Conservation (phyloP, 2,888 invertebrate species). For the Pterostichus niger region DNA sequence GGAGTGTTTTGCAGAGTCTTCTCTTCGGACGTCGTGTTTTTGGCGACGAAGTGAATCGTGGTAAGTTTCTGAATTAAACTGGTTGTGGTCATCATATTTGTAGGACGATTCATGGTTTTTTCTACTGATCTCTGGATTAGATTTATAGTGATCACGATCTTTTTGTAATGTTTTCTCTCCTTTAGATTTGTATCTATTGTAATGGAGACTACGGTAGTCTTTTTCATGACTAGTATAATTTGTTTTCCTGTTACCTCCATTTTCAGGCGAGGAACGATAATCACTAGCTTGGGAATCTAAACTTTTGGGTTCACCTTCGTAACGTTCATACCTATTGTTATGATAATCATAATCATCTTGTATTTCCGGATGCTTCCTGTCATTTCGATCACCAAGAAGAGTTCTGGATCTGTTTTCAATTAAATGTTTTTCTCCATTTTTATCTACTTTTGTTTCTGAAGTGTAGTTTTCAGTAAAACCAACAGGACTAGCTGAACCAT, state of each 20-base stretch:
- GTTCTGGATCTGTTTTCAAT: slow-evolving; percentile 76
- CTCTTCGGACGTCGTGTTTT: slow-evolving; percentile 74
- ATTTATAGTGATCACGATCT: slow-evolving; percentile 80
- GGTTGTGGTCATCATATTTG: slow-evolving; percentile 77
- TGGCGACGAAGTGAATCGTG: slow-evolving; percentile 83
- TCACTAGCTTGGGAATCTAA: slow-evolving; percentile 83
- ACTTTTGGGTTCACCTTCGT: slow-evolving; percentile 84
- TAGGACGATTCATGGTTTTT: slow-evolving; percentile 77
- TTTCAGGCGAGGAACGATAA: slow-evolving; percentile 81
- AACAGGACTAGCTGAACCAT: slow-evolving; percentile 79
- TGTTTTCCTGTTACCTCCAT: slow-evolving; percentile 71
- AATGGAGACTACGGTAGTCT: slow-evolving; percentile 70
- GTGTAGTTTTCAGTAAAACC: slow-evolving; percentile 79
- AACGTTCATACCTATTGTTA: slow-evolving; percentile 71
- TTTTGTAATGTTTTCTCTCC: slow-evolving; percentile 73
- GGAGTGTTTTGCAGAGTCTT: slow-evolving; percentile 73
- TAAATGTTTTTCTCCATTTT: slow-evolving; percentile 76
- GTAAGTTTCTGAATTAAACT: slow-evolving; percentile 74
- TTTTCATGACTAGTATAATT: slow-evolving; percentile 72
- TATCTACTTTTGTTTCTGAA: slow-evolving; percentile 79
- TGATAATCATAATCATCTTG: slow-evolving; percentile 69
- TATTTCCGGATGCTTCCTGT: slow-evolving; percentile 37
- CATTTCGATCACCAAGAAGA: slow-evolving; percentile 33
- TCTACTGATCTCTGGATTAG: slow-evolving; percentile 82
- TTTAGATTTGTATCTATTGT: slow-evolving; percentile 71